A percentile compares a stretch with the other conserved stretches of the same genome.
Conservation (phyloP, 2,113 vertebrate genomes). For the Protobothrops mucrosquamatus region DNA sequence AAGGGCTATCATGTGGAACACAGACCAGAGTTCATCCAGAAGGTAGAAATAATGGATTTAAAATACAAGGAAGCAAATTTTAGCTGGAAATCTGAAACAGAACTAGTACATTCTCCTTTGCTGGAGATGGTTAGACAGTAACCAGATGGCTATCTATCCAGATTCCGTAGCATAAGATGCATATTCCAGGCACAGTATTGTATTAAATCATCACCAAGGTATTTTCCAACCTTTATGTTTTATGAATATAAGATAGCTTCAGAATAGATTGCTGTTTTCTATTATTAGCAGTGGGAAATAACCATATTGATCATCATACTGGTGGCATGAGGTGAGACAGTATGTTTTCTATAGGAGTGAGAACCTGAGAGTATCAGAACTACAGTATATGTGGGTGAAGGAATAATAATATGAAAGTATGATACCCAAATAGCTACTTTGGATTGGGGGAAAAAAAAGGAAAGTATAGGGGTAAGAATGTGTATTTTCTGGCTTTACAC, state of each 20-base stretch:
- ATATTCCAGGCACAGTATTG: background rate
- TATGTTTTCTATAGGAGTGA: background rate
- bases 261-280: background rate
- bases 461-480: background rate
- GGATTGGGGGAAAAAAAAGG: accelerated
- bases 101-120: background rate
- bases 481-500: background rate
- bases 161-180: background rate
- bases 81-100: background rate
- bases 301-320: background rate
- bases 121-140: background rate
- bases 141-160: background rate
- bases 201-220: background rate
- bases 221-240: background rate
- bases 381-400: background rate
- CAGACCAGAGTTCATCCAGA: background rate
- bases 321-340: background rate
- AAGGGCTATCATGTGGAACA: background rate
- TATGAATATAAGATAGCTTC: background rate
- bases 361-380: background rate
- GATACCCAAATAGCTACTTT: background rate
- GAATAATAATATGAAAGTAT: background rate
- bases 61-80: background rate
- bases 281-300: background rate
- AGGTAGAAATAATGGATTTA: background rate